Conservation (phyloP, 2,797 vertebrate species). For the Paramormyrops hopkinsi region DNA sequence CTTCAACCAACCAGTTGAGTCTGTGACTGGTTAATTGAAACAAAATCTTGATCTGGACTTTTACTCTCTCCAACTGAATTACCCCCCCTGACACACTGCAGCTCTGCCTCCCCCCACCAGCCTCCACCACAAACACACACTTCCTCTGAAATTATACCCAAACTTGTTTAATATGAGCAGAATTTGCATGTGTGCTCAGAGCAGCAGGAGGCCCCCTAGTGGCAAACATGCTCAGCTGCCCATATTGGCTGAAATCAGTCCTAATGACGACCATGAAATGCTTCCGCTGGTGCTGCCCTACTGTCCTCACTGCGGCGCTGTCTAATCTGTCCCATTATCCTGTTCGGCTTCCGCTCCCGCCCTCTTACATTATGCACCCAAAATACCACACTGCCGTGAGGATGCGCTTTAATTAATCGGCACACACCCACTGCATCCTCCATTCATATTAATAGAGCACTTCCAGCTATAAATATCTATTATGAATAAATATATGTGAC, state of each 20-base stretch:
- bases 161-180: neutral
- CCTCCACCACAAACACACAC: neutral
- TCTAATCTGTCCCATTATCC: slow-evolving; percentile 1
- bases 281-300: neutral
- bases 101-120: neutral
- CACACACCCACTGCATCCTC: neutral
- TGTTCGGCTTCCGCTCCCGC: neutral
- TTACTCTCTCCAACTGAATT: neutral
- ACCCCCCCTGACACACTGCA: neutral
- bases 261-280: neutral
- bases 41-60: neutral
- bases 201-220: neutral
- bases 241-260: neutral
- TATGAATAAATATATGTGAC: neutral
- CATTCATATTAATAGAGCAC: neutral
- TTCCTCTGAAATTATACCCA: neutral
- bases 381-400: neutral
- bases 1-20: neutral
- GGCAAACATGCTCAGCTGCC: neutral
- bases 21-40: neutral
- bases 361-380: neutral
- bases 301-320: no score
- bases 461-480: neutral
- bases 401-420: neutral
- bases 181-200: neutral